These are phyloP conservation scores for Drosophila arawakana DNA, from an alignment of 1,140 invertebrate species.

Conservation along the genomic window DNA sequence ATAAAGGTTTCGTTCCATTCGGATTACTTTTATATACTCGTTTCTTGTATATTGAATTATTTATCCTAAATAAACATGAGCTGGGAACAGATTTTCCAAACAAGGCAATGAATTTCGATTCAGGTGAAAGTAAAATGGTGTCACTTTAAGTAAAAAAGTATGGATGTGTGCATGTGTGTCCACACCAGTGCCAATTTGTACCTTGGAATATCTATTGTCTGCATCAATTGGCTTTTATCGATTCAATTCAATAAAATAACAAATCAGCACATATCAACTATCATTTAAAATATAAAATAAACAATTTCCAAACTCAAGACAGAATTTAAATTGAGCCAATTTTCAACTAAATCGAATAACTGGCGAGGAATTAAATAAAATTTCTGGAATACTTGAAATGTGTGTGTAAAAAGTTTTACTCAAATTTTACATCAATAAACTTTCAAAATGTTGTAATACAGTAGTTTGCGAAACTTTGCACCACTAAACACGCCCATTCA, in stretches of 20 bases:
- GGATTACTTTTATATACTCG: conserved; percentile 46
- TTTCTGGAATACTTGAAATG: background rate
- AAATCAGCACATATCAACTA: background rate
- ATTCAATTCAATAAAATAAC: conserved; percentile 54
- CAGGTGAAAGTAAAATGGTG: conserved; percentile 34
- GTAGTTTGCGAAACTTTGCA: background rate
- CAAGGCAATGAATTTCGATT: conserved; percentile 69
- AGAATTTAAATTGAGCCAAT: background rate
- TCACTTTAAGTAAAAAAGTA: conserved; percentile 9
- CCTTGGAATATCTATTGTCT: conserved; percentile 38
- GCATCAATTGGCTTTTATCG: conserved; percentile 62
- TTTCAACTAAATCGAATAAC: too few species aligned
- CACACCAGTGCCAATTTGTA: conserved; percentile 41
- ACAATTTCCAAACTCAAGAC: conserved; percentile 2
- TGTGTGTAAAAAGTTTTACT: background rate
- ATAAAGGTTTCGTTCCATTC: conserved; percentile 29
- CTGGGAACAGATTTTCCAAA: conserved; percentile 66
- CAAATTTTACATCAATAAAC: background rate
- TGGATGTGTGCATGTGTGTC: conserved; percentile 30
- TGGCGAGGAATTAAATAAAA: background rate
- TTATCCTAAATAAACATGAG: conserved; percentile 81
- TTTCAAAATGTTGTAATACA: conserved; percentile 4
- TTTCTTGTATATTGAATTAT: conserved; percentile 74
- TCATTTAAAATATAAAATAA: conserved; percentile 10
- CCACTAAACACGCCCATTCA: background rate